Conservation (phyloP, 2,113 vertebrate species). For the Onychostoma macrolepis region DNA sequence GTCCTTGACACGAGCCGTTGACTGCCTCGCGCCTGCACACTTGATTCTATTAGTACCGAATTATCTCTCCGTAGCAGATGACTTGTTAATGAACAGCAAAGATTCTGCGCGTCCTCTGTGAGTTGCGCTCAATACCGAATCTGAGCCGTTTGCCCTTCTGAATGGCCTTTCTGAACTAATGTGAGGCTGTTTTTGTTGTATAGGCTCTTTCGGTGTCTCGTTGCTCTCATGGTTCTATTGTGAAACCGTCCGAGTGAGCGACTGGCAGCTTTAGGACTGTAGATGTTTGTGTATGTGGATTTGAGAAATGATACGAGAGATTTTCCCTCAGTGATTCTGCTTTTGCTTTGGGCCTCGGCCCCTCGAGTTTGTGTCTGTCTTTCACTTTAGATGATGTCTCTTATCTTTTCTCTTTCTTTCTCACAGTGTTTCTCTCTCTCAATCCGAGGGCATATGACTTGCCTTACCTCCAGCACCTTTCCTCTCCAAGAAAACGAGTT, state of each 20-base stretch:
- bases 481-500: conserved; percentile 25
- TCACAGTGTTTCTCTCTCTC: conserved; percentile 2
- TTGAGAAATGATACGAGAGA: background rate
- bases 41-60: conserved; percentile 48
- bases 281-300: background rate
- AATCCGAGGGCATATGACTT: conserved; percentile 5
- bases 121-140: conserved; percentile 17
- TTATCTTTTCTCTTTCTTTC: conserved; percentile 51
- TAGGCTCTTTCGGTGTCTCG: background rate
- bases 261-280: background rate
- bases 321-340: background rate
- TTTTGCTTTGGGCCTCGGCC: conserved; percentile 10
- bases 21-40: conserved; percentile 25
- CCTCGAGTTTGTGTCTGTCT: background rate
- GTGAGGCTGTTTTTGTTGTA: conserved; percentile 6
- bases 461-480: conserved; percentile 1
- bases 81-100: conserved; percentile 50
- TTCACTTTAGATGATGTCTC: background rate
- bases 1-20: conserved; percentile 34
- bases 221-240: background rate
- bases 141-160: conserved; percentile 18
- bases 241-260: background rate
- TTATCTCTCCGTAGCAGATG: conserved; percentile 48
- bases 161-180: conserved; percentile 45
- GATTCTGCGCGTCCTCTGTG: conserved; percentile 18